Evolutionary conservation across 2,888 invertebrate species (phyloP), one percentile per base, ranked within the genome.

Genomic region (Folsomia manolachei): DNA sequence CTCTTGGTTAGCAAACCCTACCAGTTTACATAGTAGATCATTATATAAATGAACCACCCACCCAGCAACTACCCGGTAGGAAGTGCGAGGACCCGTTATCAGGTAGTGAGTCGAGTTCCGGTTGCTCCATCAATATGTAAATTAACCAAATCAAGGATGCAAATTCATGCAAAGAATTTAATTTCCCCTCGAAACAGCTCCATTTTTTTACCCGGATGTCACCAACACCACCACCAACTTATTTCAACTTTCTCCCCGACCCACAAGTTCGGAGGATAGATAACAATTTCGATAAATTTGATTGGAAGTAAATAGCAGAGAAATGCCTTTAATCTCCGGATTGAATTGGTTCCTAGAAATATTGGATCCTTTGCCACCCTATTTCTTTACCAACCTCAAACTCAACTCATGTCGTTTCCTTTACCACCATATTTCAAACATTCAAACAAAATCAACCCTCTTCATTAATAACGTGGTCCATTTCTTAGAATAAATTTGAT

Each of bases 81-180:
- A 53, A 71, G 71, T 63, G 66, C 60, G 60, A 70, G 52, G 63
- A 63, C 70, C 71, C 75, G 75, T 79, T 80, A 80, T 80, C 80
- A 79, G 78, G 78, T 78, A 78, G 76, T 74, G 56, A 21, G 56
- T 18, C 18, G 21, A 75, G 76, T 78, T 76, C 74, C 75, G 72
- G 71, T 71, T 71, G 75, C 79, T 81, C 79, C 81, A 82, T 81
- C 82, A 81, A 81, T 81, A 81, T 81, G 82, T 75, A 81, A 81
- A 82, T 82, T 78, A 81, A 79, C 81, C 39, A 81, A 82, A 82
- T 81, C 82, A 81, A 75, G 72, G 74, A 82, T 82, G 82, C 80
- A 82, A 82, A 82, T 82, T 81, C 81, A 81, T 81, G 81, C 81
- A 81, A 81, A 81, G 81, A 81, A 81, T 82, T 81, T 81, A 82